Conservation (phyloP, 2,888 invertebrate species). For the Blastobasis adustella region DNA sequence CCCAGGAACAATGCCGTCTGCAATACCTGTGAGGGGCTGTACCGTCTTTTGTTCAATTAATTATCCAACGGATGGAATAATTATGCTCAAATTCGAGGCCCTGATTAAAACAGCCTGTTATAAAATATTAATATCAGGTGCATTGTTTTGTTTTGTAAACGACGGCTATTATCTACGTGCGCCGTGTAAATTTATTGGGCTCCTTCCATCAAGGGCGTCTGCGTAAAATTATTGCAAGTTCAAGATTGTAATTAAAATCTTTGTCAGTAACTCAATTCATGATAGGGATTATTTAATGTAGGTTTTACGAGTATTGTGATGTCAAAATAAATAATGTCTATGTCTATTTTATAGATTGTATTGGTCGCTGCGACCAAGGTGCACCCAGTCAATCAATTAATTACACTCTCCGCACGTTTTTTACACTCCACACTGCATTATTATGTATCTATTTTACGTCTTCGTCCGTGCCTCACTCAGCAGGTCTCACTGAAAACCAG, state of each 20-base stretch:
- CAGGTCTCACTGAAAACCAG: too few species aligned
- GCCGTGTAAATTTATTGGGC: constrained; percentile 37
- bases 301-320: too few species aligned
- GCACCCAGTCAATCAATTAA: too few species aligned
- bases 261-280: constrained; percentile 5
- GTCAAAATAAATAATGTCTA: too few species aligned
- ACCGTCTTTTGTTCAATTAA: constrained; percentile 64
- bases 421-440: too few species aligned
- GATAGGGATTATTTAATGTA: too few species aligned
- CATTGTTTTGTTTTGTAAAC: constrained; percentile 48
- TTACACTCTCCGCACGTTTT: too few species aligned
- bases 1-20: constrained; percentile 55
- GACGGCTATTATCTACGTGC: constrained; percentile 40
- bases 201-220: constrained; percentile 34
- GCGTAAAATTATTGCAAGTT: constrained; percentile 28
- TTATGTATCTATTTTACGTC: too few species aligned
- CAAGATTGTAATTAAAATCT: constrained; percentile 28
- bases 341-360: too few species aligned
- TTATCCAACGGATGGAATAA: constrained; percentile 63
- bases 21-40: constrained; percentile 47
- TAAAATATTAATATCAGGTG: constrained; percentile 53
- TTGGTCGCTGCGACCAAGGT: too few species aligned
- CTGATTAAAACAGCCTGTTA: constrained; percentile 47
- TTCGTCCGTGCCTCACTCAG: too few species aligned
- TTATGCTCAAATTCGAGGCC: constrained; percentile 54